Conservation (phyloP, 2,113 vertebrate genomes). For the Oncorhynchus keta region DNA sequence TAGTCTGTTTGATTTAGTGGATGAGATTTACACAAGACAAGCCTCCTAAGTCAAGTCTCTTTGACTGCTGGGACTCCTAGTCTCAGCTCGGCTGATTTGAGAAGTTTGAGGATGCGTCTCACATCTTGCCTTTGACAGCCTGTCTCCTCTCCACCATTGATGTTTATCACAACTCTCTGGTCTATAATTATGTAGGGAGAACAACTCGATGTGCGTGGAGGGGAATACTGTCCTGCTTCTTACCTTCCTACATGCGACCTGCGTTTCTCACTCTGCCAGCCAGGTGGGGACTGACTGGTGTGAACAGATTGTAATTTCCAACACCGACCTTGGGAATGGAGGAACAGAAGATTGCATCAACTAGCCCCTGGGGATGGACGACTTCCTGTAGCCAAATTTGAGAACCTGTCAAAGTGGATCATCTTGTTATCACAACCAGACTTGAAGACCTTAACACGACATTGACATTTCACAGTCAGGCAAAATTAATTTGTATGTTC, state of each 20-base stretch:
- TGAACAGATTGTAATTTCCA: conserved; percentile 7
- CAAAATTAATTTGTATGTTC: background rate
- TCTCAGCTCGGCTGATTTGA: background rate
- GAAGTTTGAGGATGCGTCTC: background rate
- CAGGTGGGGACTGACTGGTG: background rate
- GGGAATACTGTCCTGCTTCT: no score
- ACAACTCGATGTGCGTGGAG: no score
- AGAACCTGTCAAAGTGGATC: conserved; percentile 13
- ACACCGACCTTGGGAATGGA: conserved; percentile 15
- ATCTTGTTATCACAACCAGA: conserved; percentile 9
- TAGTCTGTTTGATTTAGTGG: conserved; percentile 10
- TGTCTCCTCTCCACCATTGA: background rate
- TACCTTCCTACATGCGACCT: background rate
- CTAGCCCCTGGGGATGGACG: background rate
- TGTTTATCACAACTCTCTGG: background rate
- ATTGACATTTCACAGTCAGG: conserved; percentile 12
- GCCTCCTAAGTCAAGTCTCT: background rate
- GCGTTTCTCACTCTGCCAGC: background rate
- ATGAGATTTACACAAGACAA: background rate
- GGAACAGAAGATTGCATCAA: conserved; percentile 9
- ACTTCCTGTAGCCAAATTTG: conserved; percentile 15
- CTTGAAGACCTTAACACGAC: background rate
- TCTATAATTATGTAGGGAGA: no score
- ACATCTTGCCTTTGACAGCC: background rate
- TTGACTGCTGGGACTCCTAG: background rate